Evolutionary conservation across 2,888 invertebrate species (phyloP), one percentile per base, ranked within the genome.

Genomic region (Megastigmus dorsalis): DNA sequence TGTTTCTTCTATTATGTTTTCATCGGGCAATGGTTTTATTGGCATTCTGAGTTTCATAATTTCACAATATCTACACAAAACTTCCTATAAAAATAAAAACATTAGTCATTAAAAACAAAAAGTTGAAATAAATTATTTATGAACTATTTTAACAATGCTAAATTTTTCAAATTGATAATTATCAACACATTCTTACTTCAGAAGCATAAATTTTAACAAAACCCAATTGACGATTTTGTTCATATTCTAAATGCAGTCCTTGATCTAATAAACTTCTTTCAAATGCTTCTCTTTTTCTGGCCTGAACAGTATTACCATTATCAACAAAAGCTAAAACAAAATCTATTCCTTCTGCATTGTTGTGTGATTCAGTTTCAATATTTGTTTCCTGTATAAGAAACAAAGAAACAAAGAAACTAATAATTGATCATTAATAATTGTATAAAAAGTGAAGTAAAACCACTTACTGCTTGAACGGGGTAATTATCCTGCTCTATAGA

Each of bases 121-220:
- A 57, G 30, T 33, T 15, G 2, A 36, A 18, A 3, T 23, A 15
- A 7, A 26, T 55, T 55, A 10, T 28, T 28, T n/a, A 6, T 20
- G 1, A 10, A 30, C 10, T 30, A 13, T n/a, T 62, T 45, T 28
- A 18, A 45, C 15, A 20, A 52, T 10, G 15, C 9, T 28, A 18
- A 30, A 45, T 38, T 4, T 20, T 50, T 69, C 2, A 23, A 18
- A 20, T 30, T n/a, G n/a, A 26, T n/a, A 48, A 45, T 26, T 33
- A 71, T 50, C n/a, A n/a, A n/a, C n/a, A n/a, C n/a, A n/a, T n/a
- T n/a, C n/a, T 62, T 80, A 84, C 84, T 79, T 89, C 89, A 0
- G 95, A 93, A 0, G 93, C 94, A 85, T 94, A 93, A 33, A 95
- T 90, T 89, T 95, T 95, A 7, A 93, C 89, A 85, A 93, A 95